These are phyloP conservation scores for Semotilus atromaculatus DNA, from an alignment of 2,797 vertebrate species.

Conservation along the genomic window DNA sequence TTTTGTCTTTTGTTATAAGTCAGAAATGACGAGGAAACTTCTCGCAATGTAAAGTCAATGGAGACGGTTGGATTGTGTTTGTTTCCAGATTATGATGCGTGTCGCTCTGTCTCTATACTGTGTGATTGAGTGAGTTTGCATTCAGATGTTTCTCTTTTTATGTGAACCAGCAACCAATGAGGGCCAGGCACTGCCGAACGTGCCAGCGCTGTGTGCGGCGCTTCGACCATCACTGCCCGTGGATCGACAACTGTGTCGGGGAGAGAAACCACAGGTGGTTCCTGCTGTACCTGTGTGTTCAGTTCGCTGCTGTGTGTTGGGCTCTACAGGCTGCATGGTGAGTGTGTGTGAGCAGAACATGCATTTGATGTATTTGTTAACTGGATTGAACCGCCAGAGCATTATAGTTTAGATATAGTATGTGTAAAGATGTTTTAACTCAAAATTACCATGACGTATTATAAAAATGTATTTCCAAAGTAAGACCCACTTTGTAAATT, in stretches of 20 bases:
- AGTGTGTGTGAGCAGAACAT: conserved; percentile 57
- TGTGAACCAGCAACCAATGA: conserved; percentile 87
- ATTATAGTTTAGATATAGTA: too few relatives aligned
- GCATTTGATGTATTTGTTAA: neutral
- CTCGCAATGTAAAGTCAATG: too few relatives aligned
- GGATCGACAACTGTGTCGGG: conserved; percentile 93
- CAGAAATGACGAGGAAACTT: too few relatives aligned
- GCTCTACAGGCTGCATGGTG: conserved; percentile 85
- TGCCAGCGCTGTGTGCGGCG: conserved; percentile 88
- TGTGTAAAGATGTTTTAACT: neutral
- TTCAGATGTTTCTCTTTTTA: neutral
- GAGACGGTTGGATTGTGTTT: too few relatives aligned
- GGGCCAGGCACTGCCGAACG: conserved; percentile 86
- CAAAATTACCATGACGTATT: neutral
- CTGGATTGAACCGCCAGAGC: neutral
- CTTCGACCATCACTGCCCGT: conserved; percentile 94
- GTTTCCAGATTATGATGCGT: too few relatives aligned
- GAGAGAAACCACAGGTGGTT: conserved; percentile 91
- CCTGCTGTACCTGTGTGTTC: conserved; percentile 82
- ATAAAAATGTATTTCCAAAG: neutral
- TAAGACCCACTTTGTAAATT: neutral
- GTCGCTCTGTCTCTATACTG: too few relatives aligned
- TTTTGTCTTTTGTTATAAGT: too few relatives aligned
- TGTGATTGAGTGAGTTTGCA: neutral
- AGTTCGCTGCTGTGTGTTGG: conserved; percentile 87